Conservation (phyloP, 30 jellyfish, hydroid and myxozoan species). For the Aurelia coerulea region DNA sequence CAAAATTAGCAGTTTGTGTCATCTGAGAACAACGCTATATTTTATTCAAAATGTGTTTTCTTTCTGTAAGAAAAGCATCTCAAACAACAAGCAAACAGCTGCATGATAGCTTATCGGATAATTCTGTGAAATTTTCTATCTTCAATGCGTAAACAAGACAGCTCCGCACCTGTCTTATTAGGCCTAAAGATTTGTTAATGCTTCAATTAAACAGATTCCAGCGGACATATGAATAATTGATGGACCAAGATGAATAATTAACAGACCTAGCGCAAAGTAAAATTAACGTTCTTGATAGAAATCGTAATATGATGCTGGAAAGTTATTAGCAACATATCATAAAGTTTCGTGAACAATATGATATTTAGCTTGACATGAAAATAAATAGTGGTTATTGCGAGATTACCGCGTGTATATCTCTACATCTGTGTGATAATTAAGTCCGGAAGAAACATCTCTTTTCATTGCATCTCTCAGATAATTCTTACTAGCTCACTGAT, state of each 20-base stretch:
- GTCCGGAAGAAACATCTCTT: too few relatives aligned
- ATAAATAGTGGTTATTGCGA: too few relatives aligned
- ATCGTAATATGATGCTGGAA: background rate
- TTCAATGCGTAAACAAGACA: slow-evolving; percentile 11
- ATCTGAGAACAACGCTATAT: background rate
- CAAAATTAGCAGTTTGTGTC: background rate
- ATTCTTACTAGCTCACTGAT: too few relatives aligned
- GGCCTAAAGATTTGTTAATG: slow-evolving; percentile 5
- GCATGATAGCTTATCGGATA: background rate
- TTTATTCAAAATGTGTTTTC: background rate
- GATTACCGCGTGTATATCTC: too few relatives aligned
- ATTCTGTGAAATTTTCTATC: slow-evolving; percentile 1
- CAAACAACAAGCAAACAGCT: background rate
- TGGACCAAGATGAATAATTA: slow-evolving; percentile 17
- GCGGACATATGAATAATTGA: slow-evolving; percentile 20
- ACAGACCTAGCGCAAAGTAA: background rate
- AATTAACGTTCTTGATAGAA: background rate
- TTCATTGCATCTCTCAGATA: too few relatives aligned
- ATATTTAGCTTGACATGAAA: too few relatives aligned
- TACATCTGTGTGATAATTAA: too few relatives aligned
- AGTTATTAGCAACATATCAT: background rate
- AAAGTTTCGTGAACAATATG: background rate
- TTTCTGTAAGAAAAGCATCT: background rate
- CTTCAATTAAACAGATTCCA: slow-evolving; percentile 40
- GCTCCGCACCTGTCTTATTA: slow-evolving; percentile 39